Conservation (phyloP, 23 tunicate genomes). For the Halocynthia roretzi region DNA sequence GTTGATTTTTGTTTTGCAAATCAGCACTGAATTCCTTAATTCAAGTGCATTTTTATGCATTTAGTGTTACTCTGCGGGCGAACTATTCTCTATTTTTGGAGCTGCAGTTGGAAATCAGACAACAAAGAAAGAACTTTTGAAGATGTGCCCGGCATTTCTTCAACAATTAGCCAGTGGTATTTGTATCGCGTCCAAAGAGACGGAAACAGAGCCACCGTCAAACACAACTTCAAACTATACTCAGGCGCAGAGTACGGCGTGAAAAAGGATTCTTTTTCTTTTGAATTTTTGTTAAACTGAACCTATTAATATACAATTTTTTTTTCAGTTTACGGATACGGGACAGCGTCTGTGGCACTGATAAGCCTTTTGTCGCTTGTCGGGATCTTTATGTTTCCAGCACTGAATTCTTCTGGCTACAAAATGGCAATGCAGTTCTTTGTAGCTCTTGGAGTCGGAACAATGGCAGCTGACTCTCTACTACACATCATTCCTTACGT, state of each 20-base stretch:
- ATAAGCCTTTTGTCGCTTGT: conserved; percentile 60
- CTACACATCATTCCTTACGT: conserved; percentile 84
- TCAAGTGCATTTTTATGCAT: neutral
- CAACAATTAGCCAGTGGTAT: conserved; percentile 1
- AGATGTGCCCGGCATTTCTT: conserved; percentile 7
- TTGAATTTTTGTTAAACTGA: neutral
- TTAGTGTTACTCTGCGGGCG: conserved; percentile 4
- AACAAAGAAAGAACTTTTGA: neutral
- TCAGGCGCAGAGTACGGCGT: conserved; percentile 1
- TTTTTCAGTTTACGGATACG: conserved; percentile 70
- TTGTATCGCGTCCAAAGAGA: neutral
- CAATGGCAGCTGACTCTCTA: conserved; percentile 76
- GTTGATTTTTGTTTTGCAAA: neutral
- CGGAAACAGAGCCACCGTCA: neutral
- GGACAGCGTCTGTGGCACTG: conserved; percentile 57
- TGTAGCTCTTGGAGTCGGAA: conserved; percentile 79
- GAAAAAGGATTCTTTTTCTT: neutral
- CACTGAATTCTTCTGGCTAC: conserved; percentile 13
- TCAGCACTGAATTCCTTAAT: neutral
- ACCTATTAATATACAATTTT: neutral
- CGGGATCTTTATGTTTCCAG: conserved; percentile 47
- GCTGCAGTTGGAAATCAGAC: neutral
- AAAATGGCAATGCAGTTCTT: conserved; percentile 72
- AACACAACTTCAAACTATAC: neutral
- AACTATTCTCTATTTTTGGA: neutral